These are phyloP conservation scores for Mastacembelus armatus DNA, from an alignment of 2,797 vertebrate genomes.

Conservation along the genomic window DNA sequence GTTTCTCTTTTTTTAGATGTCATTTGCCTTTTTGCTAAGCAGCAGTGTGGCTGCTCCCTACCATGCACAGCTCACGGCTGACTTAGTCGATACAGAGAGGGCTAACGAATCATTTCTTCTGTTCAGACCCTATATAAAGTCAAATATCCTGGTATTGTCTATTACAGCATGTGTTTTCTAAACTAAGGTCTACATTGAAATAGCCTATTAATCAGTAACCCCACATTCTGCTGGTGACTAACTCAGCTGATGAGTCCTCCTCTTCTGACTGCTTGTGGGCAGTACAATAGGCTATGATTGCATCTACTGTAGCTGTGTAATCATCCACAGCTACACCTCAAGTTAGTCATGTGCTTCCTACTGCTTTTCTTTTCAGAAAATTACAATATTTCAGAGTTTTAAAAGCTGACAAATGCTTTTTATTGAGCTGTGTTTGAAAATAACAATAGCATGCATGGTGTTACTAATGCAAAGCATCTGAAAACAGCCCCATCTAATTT, in stretches of 20 bases:
- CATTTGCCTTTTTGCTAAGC: background rate
- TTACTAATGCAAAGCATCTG: background rate
- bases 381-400: background rate
- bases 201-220: constrained; percentile 47
- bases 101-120: background rate
- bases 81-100: background rate
- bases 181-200: constrained; percentile 24
- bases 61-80: background rate
- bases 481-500: background rate
- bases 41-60: background rate
- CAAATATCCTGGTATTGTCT: constrained; percentile 10
- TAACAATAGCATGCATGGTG: background rate
- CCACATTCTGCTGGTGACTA: constrained; percentile 52
- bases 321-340: constrained; percentile 34
- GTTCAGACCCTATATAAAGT: constrained; percentile 5
- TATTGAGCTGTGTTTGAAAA: background rate
- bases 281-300: constrained; percentile 63
- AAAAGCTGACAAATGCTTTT: background rate
- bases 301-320: constrained; percentile 36
- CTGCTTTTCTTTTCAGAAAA: constrained; percentile 27
- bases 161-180: constrained; percentile 16
- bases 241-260: constrained; percentile 55
- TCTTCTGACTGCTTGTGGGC: constrained; percentile 60
- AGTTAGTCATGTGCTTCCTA: constrained; percentile 22
- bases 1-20: background rate